phyloP scores from a whole-genome alignment of 2,888 invertebrate species.

The Clunio marinus region DNA sequence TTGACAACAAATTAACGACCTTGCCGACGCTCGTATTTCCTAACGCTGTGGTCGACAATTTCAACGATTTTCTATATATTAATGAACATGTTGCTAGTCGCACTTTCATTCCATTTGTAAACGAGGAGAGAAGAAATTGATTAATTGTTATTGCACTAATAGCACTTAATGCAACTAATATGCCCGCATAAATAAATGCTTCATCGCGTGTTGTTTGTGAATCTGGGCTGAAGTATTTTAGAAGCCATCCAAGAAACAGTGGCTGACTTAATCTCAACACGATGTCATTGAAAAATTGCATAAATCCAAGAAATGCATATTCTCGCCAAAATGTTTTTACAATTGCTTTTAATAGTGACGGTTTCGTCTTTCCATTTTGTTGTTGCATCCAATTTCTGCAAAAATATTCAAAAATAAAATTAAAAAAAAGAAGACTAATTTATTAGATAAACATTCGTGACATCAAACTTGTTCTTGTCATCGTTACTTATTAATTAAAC shows the following conservation, averaged over 20 bases:
- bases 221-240: conserved; percentile 44
- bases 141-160: conserved; percentile 54
- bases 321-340: conserved; percentile 42
- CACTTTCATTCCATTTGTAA: conserved; percentile 76
- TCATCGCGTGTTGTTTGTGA: conserved; percentile 50
- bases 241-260: conserved; percentile 41
- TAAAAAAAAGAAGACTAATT: background rate
- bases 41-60: conserved; percentile 64
- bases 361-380: conserved; percentile 40
- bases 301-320: conserved; percentile 40
- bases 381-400: conserved; percentile 41
- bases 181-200: conserved; percentile 57
- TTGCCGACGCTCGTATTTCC: conserved; percentile 82
- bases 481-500: no score
- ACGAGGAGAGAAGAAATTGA: conserved; percentile 65
- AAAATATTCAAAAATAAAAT: background rate
- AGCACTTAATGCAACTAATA: conserved; percentile 49
- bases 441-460: no score
- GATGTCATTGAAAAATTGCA: conserved; percentile 41
- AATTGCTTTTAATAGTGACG: conserved; percentile 42
- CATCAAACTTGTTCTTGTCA: no score
- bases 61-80: conserved; percentile 75
- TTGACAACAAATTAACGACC: conserved; percentile 81
- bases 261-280: conserved; percentile 41
- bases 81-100: conserved; percentile 77